Base-by-base conservation (phyloP, 2,113 vertebrate species). In the Spheniscus mendiculus region DNA sequence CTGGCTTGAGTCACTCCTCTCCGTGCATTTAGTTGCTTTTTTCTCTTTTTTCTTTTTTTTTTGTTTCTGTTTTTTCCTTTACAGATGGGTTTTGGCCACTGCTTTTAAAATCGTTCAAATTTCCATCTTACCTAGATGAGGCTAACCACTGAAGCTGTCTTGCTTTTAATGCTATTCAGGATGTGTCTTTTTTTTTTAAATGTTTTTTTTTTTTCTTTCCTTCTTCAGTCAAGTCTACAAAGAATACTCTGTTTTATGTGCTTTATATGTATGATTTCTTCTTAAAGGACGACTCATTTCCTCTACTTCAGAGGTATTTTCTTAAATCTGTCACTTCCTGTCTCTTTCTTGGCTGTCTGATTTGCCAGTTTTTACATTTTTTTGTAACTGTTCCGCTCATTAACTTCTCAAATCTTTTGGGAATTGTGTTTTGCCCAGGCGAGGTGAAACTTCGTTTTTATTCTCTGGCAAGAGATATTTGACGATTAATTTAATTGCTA, bases 401-500 rank as follows among this genome's bases (percentile, higher is more conserved):
- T 97, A 90, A 87, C 88, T 92, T 82, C 83, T 83, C n/a, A 40
- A 5, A 81, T 96, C 89, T 67, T 81, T 83, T 7, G 83, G 76
- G 95, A 96, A 63, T 91, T 91, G 63, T 0, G 0, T 90, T 91
- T 91, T 96, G 94, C 94, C 92, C 93, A 67, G 71, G 71, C 71
- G 20, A 94, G 82, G 91, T 91, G 91, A 95, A 92, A 93, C 58
- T 91, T 40, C 13, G 0, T 81, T 94, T 95, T 93, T 66, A 61
- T 93, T 95, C 87, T 76, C 80, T 84, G 94, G 87, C 91, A 97
- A 87, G 91, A 94, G 95, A 83, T 93, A 86, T 70, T 87, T 84
- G 84, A 74, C 7, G n/a, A 96, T 97, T 97, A 97, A 96, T 96
- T 97, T 96, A 97, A 96, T 96, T 96, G 89, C 95, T 96, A 96